Percentiles rank a stretch among this genome's conserved stretches.
Evolutionary conservation across 2,888 invertebrate genomes (phyloP).

Genomic region (Tachina fera): DNA sequence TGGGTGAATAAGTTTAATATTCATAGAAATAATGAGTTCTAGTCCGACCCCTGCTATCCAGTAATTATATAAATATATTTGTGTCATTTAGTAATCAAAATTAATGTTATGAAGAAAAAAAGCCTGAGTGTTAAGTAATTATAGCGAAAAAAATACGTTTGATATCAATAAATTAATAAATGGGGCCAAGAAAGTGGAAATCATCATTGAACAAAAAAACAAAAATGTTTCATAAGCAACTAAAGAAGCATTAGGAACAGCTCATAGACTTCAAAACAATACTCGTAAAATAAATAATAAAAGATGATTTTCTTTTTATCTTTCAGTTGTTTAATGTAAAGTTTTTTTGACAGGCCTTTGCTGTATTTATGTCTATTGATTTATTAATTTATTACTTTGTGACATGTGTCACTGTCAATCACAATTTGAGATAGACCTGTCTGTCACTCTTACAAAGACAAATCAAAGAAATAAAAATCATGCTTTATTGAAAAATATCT

Average conservation of each 20-base stretch:
- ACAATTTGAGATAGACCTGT: neutral
- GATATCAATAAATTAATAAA: too few species aligned
- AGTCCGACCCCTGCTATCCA: too few species aligned
- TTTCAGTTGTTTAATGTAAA: too few species aligned
- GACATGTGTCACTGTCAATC: too few species aligned
- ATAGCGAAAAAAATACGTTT: neutral
- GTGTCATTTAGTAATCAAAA: neutral
- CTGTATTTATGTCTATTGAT: too few species aligned
- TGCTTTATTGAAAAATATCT: neutral
- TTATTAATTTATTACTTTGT: too few species aligned
- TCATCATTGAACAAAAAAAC: neutral
- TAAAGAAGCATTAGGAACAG: neutral
- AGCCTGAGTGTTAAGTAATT: neutral
- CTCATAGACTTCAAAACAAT: neutral
- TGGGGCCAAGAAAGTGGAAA: neutral
- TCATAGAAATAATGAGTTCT: neutral
- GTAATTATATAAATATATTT: neutral
- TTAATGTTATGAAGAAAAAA: neutral
- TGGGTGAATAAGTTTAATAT: neutral
- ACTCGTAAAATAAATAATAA: neutral
- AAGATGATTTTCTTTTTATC: neutral
- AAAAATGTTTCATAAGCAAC: neutral
- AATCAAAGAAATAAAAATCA: neutral
- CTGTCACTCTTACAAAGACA: neutral
- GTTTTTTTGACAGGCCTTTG: too few species aligned